Base-by-base conservation (phyloP, 2,113 vertebrate genomes). In the Psilopsiagon aymara region DNA sequence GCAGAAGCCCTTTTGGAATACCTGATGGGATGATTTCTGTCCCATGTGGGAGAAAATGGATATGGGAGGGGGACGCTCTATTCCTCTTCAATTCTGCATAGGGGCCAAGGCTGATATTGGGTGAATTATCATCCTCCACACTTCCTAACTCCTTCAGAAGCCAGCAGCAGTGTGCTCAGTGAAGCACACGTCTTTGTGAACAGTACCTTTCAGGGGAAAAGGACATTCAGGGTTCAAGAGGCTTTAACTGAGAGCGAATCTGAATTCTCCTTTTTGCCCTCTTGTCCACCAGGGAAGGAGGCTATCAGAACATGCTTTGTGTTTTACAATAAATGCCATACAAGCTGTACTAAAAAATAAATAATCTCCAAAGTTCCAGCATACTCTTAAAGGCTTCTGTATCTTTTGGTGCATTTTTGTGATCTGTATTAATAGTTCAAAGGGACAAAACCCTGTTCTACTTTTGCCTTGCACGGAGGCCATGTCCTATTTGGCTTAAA, bases 361-460 rank as follows among this genome's bases (percentile, higher is more conserved):
- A n/a, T 44, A 0, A 9, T 24, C 27, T 43, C 11, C 4, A 16
- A 69, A 51, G 16, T 81, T 70, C 43, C 19, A 8, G 35, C 2
- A 1, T 29, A 25, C 27, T 94, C 94, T 62, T 47, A 6, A 31
- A 94, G 52, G 47, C 60, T 92, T 59, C 35, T 3, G 0, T 64
- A 17, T 25, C 13, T 76, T 91, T 37, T 47, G 27, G 53, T 21
- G 62, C 44, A 13, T 35, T 82, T 86, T 20, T 53, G 39, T 74
- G 27, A 74, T 49, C 76, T 37, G 13, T 41, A 88, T 82, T 91
- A 91, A 94, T 68, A 88, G 86, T 86, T 89, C 81, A 75, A 82
- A 91, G 55, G 64, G 60, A 53, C 60, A 75, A 92, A 95, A 46
- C 20, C 7, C 25, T 94, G 77, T 43, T 81, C 91, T 78, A 81